phyloP scores from a whole-genome alignment of 2,113 vertebrate genomes.

The Pollimyrus isidori region DNA sequence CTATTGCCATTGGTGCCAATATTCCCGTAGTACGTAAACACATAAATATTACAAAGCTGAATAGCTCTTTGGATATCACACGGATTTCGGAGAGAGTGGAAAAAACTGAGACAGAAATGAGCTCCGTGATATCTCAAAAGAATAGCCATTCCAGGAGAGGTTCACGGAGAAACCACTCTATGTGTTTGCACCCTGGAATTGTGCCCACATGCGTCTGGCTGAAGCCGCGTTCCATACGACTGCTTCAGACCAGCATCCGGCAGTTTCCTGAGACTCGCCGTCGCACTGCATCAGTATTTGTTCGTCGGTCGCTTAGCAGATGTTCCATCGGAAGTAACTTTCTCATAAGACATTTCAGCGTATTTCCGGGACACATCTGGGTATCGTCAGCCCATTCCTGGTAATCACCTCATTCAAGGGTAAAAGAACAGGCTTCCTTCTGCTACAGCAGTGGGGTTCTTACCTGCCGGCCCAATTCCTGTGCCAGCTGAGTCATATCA shows the following conservation, averaged over 20 bases:
- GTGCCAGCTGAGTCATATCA: background rate
- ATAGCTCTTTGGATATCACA: background rate
- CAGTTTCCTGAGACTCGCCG: background rate
- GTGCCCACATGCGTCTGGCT: background rate
- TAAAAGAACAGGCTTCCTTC: conserved; percentile 5
- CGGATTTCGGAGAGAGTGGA: background rate
- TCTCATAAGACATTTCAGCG: background rate
- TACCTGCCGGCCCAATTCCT: background rate
- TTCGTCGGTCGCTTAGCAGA: background rate
- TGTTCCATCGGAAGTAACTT: background rate
- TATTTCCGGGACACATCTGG: background rate
- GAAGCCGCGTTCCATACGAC: background rate
- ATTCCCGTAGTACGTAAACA: background rate
- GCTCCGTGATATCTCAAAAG: background rate
- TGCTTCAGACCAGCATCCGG: background rate
- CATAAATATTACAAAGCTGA: background rate
- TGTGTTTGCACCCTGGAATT: background rate
- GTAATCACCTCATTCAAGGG: background rate
- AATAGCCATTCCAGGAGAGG: background rate
- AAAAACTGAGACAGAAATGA: background rate
- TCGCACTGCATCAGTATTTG: background rate
- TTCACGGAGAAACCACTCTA: background rate
- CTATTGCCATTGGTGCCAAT: background rate
- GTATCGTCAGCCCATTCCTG: background rate
- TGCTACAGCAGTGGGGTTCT: background rate